phyloP scores from a whole-genome alignment of 2,797 vertebrate genomes.

The Malurus leucopterus region DNA sequence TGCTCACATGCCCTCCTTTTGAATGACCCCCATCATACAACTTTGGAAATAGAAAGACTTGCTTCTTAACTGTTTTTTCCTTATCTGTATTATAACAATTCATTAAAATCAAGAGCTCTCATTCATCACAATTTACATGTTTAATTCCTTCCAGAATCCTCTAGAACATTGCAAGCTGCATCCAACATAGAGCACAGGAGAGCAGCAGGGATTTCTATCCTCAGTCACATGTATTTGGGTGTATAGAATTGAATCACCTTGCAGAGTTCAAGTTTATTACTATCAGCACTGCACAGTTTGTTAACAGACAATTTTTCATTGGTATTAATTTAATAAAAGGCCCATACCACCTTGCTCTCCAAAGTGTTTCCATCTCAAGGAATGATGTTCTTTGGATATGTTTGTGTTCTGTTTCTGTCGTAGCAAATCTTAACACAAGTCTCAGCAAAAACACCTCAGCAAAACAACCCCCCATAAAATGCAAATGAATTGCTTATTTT shows the following conservation, averaged over 20 bases:
- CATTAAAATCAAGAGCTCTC: not conserved
- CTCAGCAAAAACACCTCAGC: not conserved
- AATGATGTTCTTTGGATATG: not conserved
- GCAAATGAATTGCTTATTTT: not conserved
- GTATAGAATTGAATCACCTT: not conserved
- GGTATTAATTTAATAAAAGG: not conserved
- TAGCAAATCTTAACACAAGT: not conserved
- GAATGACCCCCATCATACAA: not conserved
- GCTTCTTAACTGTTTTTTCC: not conserved
- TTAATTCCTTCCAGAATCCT: not conserved
- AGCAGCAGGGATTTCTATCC: not conserved
- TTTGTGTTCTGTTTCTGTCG: not conserved
- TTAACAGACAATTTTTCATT: not conserved
- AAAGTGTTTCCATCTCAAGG: not conserved
- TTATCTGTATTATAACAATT: not conserved
- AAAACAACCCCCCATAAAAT: accelerated
- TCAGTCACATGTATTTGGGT: not conserved
- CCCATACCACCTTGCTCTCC: not conserved
- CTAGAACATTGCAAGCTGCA: not conserved
- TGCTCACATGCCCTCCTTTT: constrained; percentile 1
- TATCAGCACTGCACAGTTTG: not conserved
- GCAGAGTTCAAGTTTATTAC: not conserved
- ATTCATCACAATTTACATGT: not conserved
- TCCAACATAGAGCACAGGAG: not conserved
- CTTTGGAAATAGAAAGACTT: not conserved